phyloP scores from a whole-genome alignment of 2,113 vertebrate species.

The Dasyprocta punctata region DNA sequence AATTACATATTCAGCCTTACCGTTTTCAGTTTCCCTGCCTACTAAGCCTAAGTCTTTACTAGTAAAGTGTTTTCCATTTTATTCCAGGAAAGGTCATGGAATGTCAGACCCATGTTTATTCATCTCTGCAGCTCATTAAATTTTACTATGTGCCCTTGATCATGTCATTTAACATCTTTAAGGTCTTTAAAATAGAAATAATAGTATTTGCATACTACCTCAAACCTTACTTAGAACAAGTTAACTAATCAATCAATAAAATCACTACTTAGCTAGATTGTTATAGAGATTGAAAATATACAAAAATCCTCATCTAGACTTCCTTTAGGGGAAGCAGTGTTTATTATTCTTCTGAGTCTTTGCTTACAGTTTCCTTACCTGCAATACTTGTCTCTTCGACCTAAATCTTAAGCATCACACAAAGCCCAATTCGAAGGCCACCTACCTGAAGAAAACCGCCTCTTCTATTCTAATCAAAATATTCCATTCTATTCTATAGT shows the following conservation, averaged over 20 bases:
- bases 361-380: neutral
- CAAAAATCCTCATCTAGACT: neutral
- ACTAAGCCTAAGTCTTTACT: conserved; percentile 4
- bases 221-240: conserved; percentile 46
- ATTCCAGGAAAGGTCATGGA: neutral
- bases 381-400: neutral
- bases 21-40: neutral
- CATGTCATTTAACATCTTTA: neutral
- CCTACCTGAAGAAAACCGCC: neutral
- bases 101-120: neutral
- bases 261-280: neutral
- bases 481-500: neutral
- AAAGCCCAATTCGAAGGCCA: neutral
- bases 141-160: conserved; percentile 5
- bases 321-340: neutral
- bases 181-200: conserved; percentile 17
- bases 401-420: neutral
- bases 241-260: conserved; percentile 27
- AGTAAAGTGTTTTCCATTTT: neutral
- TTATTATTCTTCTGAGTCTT: neutral
- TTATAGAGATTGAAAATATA: conserved; percentile 15
- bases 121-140: neutral
- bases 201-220: neutral
- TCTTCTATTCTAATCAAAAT: conserved; percentile 16
- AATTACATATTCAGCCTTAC: neutral